phyloP scores from a whole-genome alignment of 2,888 invertebrate genomes.

The Lasioglossum zephyrum region DNA sequence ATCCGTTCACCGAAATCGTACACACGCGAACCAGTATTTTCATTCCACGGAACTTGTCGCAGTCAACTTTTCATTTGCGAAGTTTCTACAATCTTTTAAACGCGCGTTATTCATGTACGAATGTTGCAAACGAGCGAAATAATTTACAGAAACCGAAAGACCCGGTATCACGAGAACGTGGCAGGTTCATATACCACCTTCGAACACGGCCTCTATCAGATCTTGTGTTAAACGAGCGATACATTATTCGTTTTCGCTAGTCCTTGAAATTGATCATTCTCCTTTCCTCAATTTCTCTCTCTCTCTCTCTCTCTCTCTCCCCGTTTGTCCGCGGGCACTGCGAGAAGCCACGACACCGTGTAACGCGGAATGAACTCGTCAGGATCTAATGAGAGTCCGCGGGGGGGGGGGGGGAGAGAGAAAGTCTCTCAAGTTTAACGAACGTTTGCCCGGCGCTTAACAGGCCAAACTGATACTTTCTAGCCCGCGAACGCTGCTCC shows the following conservation, averaged over 20 bases:
- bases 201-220: constrained; percentile 55
- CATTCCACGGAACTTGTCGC: not conserved
- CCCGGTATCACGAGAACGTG: constrained; percentile 49
- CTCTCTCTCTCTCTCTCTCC: constrained; percentile 16
- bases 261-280: constrained; percentile 56
- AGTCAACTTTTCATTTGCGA: not conserved
- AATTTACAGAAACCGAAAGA: constrained; percentile 54
- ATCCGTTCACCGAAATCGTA: not conserved
- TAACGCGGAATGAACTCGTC: constrained; percentile 55
- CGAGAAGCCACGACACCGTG: constrained; percentile 37
- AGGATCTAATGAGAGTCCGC: constrained; percentile 22
- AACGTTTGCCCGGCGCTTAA: constrained; percentile 24
- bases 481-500: constrained; percentile 6
- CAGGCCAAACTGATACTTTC: constrained; percentile 55
- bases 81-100: not conserved
- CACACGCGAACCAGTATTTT: not conserved
- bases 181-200: constrained; percentile 69
- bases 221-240: constrained; percentile 61
- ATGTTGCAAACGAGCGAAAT: constrained; percentile 34
- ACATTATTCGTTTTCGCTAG: constrained; percentile 61
- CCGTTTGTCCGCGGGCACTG: not conserved
- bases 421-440: constrained; percentile 41
- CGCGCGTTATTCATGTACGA: not conserved
- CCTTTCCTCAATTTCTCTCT: constrained; percentile 52
- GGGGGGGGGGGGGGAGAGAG: too few species aligned